These are phyloP conservation scores for Salmo trutta DNA, from an alignment of 2,797 vertebrate species.

Conservation along the genomic window DNA sequence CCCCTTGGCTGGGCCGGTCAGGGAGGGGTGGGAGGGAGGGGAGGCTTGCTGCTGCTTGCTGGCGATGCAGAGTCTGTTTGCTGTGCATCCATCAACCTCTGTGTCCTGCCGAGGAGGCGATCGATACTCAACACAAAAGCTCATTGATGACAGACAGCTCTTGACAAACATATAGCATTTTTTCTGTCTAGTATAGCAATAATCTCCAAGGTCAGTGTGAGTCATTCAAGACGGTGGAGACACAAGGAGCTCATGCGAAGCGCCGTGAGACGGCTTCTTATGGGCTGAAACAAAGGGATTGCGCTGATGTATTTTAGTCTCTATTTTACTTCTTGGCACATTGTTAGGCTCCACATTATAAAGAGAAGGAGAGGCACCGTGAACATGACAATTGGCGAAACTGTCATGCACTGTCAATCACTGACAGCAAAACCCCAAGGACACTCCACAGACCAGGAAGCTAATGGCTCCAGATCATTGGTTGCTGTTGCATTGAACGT, in stretches of 20 bases:
- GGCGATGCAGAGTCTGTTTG: constrained; percentile 75
- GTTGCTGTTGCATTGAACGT: neutral
- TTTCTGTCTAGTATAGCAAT: constrained; percentile 77
- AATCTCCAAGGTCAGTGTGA: constrained; percentile 74
- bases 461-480: constrained; percentile 42
- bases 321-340: constrained; percentile 63
- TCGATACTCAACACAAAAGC: constrained; percentile 78
- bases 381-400: constrained; percentile 49
- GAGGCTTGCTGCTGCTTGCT: constrained; percentile 44
- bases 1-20: constrained; percentile 37
- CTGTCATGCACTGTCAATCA: constrained; percentile 51
- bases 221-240: constrained; percentile 41
- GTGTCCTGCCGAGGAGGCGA: constrained; percentile 66
- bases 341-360: constrained; percentile 61
- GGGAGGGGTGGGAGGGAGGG: no score
- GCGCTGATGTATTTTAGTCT: constrained; percentile 55
- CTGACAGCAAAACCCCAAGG: constrained; percentile 52
- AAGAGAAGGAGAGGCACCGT: constrained; percentile 23
- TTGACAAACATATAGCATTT: constrained; percentile 75
- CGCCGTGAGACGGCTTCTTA: constrained; percentile 33
- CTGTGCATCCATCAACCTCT: constrained; percentile 73
- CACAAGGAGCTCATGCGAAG: constrained; percentile 16
- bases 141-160: constrained; percentile 77
- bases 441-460: constrained; percentile 39
- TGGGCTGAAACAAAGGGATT: constrained; percentile 37